Conservation (phyloP, 1,140 invertebrate species). For the Panagrolaimus sp. region DNA sequence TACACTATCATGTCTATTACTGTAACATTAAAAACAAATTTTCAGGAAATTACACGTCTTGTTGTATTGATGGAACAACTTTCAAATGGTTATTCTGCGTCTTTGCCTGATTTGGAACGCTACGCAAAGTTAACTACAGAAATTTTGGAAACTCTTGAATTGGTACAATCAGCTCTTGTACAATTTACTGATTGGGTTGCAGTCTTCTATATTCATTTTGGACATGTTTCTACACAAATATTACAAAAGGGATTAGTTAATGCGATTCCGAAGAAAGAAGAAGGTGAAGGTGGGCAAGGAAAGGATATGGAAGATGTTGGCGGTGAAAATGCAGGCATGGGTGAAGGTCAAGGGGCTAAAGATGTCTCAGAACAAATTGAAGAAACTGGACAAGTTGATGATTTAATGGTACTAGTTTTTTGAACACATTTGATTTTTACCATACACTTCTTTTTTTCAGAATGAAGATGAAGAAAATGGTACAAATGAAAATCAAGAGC, state of each 20-base stretch:
- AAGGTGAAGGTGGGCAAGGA: slow-evolving; percentile 53
- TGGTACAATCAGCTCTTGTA: not conserved
- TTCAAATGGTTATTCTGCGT: not conserved
- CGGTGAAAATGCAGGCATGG: slow-evolving; percentile 43
- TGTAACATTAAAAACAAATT: not conserved
- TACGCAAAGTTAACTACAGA: not conserved
- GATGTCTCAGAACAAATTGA: slow-evolving; percentile 91
- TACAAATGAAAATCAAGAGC: slow-evolving; percentile 59
- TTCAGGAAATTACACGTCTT: slow-evolving; percentile 1
- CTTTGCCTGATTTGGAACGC: not conserved
- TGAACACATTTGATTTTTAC: no score
- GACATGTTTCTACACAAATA: slow-evolving; percentile 16
- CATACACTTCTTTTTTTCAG: not conserved
- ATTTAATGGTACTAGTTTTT: not conserved
- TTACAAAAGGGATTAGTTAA: slow-evolving; percentile 75
- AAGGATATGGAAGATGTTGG: slow-evolving; percentile 22
- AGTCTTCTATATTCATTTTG: slow-evolving; percentile 21
- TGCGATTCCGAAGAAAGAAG: slow-evolving; percentile 69
- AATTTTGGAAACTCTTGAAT: not conserved
- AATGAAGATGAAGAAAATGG: slow-evolving; percentile 22
- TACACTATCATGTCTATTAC: not conserved
- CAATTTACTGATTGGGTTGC: slow-evolving; percentile 27
- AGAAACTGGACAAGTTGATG: slow-evolving; percentile 72
- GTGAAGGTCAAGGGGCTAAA: slow-evolving; percentile 66
- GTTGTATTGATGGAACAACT: not conserved